Evolutionary conservation across 92 coral and sea anemone species (phyloP), one percentile per base, ranked within the genome.

Genomic region (Heteractis magnifica): DNA sequence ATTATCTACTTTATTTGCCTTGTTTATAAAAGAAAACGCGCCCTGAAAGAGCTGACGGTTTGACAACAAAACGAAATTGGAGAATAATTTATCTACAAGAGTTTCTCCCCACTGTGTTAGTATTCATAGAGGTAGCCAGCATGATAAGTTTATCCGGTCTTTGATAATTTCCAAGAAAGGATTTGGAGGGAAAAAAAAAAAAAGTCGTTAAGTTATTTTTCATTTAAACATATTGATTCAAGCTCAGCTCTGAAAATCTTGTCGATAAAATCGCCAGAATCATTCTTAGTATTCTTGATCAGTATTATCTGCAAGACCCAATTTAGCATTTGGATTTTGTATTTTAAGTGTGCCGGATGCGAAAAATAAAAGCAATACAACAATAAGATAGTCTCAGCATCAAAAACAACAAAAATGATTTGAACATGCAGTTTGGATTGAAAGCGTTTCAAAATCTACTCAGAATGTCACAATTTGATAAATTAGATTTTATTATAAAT

Each of bases 361-460:
- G 26, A 68, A 26, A 12, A 41, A 68, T 68, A 68, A 68, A 68
- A 68, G 73, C 73, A 68, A 68, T 68, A 68, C 70, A 62, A 62
- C 70, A 62, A 62, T 62, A 62, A 62, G 70, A 62, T 62, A 62
- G 70, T 23, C 70, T 62, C 34, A 9, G 21, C 70, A 62, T 68
- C 14, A 68, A 68, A 68, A 68, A 68, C 73, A 68, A 68, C 73
- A 64, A 20, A 64, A 64, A 64, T 64, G 71, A 19, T n/a, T 64
- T 64, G n/a, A 15, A 10, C 71, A 68, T 68, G 73, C 48, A 68
- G 73, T 68, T 23, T 23, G 73, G 73, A 26, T 26, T 68, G 73
- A 68, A 68, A 68, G 73, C 73, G 73, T 68, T 68, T 68, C 73
- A 68, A 68, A 68, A 26, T 48, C 48, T 68, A 23, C 73, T 68